Conservation (phyloP, 2,797 vertebrate genomes). For the Fistularia commersonii region DNA sequence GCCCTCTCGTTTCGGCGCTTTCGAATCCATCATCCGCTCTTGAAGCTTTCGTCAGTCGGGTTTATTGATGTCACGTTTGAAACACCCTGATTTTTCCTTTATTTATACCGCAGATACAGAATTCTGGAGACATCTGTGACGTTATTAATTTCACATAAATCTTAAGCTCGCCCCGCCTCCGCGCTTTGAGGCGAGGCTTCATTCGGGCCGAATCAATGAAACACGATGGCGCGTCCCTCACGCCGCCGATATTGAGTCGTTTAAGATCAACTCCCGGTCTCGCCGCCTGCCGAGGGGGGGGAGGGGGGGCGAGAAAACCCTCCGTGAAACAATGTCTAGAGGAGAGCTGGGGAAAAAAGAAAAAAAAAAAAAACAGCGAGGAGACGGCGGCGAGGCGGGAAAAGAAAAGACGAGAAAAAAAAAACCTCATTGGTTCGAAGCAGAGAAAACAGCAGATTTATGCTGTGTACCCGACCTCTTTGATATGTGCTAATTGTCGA, state of each 20-base stretch:
- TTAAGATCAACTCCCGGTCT: conserved; percentile 96
- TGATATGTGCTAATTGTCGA: conserved; percentile 63
- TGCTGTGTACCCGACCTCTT: conserved; percentile 29
- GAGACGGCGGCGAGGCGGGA: no score
- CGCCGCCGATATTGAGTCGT: conserved; percentile 91
- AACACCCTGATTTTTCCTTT: conserved; percentile 50
- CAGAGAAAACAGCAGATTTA: conserved; percentile 65
- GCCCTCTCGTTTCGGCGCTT: conserved; percentile 64
- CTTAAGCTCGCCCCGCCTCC: conserved; percentile 95
- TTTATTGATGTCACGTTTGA: conserved; percentile 32
- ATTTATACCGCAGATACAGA: conserved; percentile 82
- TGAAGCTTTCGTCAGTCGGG: conserved; percentile 73
- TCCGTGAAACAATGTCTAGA: conserved; percentile 87
- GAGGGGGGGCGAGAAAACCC: conserved; percentile 73
- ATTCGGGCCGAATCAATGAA: conserved; percentile 98
- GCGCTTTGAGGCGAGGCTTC: conserved; percentile 95
- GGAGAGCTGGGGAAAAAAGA: no score
- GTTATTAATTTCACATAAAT: conserved; percentile 99
- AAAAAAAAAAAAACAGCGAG: no score
- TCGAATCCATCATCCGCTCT: conserved; percentile 71
- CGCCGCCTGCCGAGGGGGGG: conserved; percentile 87
- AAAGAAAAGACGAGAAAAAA: no score
- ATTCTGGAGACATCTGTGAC: conserved; percentile 96
- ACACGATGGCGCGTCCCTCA: conserved; percentile 96
- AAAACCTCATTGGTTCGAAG: conserved; percentile 79